Base-by-base conservation (phyloP, 2,797 vertebrate genomes). In the Staurois parvus region DNA sequence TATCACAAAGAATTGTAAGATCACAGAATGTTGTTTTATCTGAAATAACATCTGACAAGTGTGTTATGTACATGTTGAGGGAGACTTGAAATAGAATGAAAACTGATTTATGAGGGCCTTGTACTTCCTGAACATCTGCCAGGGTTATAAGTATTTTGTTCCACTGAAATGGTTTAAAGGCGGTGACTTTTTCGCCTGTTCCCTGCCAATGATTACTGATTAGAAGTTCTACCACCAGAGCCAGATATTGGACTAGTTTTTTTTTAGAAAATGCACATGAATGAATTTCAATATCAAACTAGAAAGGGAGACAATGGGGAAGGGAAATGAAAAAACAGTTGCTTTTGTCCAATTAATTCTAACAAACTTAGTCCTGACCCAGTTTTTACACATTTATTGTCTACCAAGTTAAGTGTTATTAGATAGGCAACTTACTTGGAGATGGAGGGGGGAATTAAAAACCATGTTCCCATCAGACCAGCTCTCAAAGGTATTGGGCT, bases 71-170 rank as follows among this genome's bases (percentile, higher is more conserved):
- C 5, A 69, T 69, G 17, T 69, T 19, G 15, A 59, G 19, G 5
- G 28, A 69, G 30, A 32, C 30, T 34, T 11, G 32, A 37, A 32
- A 34, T 70, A 37, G 30, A 70, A 70, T 7, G 37, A 32, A 1
- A 37, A 21, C 34, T 70, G 32, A 34, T 32, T 32, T 32, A 69
- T 69, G 32, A 32, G 1, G 17, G 67, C 67, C 17, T 32, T 0
- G 2, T 37, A 70, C 68, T 70, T 70, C 68, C 68, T 34, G 21
- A 70, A 70, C 68, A 70, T 70, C 32, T 70, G 68, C 19, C 32
- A 24, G 7, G 30, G 29, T 19, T 68, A 68, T 26, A 69, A 69
- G 30, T 29, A 34, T 17, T 30, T 69, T 32, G 30, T 69, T 19
- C 30, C 8, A 19, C 17, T 4, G 5, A 69, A 29, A 70, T 37